Evolutionary conservation across 1,140 invertebrate species (phyloP).

Genomic region (Hylyphantes graminicola): DNA sequence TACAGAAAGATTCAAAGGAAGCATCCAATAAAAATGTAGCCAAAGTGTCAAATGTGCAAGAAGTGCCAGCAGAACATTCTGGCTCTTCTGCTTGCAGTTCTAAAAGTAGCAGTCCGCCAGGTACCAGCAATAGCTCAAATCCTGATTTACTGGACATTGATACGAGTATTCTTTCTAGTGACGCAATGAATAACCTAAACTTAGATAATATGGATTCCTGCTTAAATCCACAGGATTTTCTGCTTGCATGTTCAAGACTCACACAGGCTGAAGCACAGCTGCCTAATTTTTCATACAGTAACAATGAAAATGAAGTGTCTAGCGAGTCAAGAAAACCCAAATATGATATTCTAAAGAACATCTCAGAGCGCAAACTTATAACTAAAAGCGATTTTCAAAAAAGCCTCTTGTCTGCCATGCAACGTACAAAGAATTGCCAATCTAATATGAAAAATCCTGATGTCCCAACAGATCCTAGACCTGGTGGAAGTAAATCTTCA

Average conservation of each 20-base stretch:
- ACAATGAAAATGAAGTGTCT: slow-evolving; percentile 31
- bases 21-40: background rate
- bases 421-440: slow-evolving; percentile 7
- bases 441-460: slow-evolving; percentile 7
- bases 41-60: background rate
- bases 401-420: slow-evolving; percentile 23
- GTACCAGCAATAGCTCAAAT: slow-evolving; percentile 1
- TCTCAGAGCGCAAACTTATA: slow-evolving; percentile 18
- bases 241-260: slow-evolving; percentile 1
- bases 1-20: slow-evolving; percentile 2
- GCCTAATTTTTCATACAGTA: background rate
- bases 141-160: background rate
- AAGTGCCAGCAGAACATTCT: background rate
- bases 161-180: background rate
- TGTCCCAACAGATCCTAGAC: background rate
- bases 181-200: slow-evolving; percentile 10
- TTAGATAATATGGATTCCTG: slow-evolving; percentile 7
- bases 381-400: slow-evolving; percentile 38
- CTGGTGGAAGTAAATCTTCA: slow-evolving; percentile 5
- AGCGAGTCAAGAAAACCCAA: slow-evolving; percentile 3
- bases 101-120: background rate
- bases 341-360: slow-evolving; percentile 29
- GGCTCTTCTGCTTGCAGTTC: background rate
- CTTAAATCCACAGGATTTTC: background rate
- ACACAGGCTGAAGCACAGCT: slow-evolving; percentile 5